Base-by-base conservation (phyloP, 2,113 vertebrate genomes). In the Meriones unguiculatus region DNA sequence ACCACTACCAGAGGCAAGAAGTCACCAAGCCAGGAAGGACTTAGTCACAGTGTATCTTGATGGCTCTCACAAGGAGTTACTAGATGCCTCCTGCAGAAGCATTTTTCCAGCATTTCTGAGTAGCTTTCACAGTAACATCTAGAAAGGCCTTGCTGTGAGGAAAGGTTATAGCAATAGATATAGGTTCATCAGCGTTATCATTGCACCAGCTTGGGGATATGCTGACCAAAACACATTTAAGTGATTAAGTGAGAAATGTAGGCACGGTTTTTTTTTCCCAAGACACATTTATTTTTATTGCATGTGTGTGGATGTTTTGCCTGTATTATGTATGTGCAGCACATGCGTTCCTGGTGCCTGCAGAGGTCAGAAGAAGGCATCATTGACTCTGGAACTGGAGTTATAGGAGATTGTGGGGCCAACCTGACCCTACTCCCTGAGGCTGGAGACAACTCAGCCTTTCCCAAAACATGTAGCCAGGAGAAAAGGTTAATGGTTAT, bases 1-100 rank as follows among this genome's bases (percentile, higher is more conserved):
- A 95, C 38, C 77, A 77, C 81, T 38, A 25, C 69, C 54, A 78
- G 87, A 89, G 67, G 69, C 72, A 95, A 95, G 76, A 89, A 95
- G 32, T 78, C 67, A 77, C 84, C 87, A 70, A 89, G 35, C 38
- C 1, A 28, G 52, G 59, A 94, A 93, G 46, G n/a, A 85, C 59
- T 81, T 87, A 75, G 84, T 96, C 80, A 92, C 20, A 89, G 85
- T 50, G 22, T 20, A 84, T 80, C 62, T 89, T 93, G 84, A 78
- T 32, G 38, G 78, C 24, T 75, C 30, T 91, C n/a, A 52, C 32
- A 15, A 70, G 65, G 14, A 80, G 67, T 76, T 15, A 65, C 32
- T 72, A 8, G 52, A 57, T 7, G 6, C 52, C 9, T 64, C 38
- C 62, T 32, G 38, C 7, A 81, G 75, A 89, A 85, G 20, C 30